A percentile compares a stretch with the other conserved stretches of the same genome.
These are phyloP conservation scores for Ctena decussata DNA, from an alignment of 2,888 invertebrate species.

Conservation along the genomic window DNA sequence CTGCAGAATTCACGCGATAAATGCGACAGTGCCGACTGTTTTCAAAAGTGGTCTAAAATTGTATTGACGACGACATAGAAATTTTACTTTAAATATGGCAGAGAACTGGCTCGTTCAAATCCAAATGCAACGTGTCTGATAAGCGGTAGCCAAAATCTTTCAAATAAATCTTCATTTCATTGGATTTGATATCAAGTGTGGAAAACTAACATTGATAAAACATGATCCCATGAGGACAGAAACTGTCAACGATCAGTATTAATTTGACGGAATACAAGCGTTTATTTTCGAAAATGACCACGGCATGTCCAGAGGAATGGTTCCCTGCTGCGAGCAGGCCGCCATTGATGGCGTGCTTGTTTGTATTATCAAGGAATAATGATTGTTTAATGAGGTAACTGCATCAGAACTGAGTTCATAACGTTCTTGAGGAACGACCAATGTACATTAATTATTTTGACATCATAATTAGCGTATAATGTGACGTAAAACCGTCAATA, in stretches of 20 bases:
- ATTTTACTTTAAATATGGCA: too few species aligned
- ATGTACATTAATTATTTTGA: constrained; percentile 51
- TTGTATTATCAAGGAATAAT: constrained; percentile 37
- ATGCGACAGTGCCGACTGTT: too few species aligned
- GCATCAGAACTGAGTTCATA: constrained; percentile 21
- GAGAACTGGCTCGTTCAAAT: too few species aligned
- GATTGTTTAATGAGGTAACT: constrained; percentile 42
- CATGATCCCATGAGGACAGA: constrained; percentile 36
- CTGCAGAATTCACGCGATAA: too few species aligned
- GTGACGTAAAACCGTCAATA: constrained; percentile 26
- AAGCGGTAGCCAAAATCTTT: background rate
- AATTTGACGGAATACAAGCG: constrained; percentile 23
- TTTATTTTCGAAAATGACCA: constrained; percentile 49
- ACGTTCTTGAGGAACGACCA: constrained; percentile 31
- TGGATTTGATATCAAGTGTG: constrained; percentile 16
- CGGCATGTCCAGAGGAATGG: constrained; percentile 22
- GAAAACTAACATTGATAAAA: constrained; percentile 34
- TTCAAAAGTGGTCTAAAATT: too few species aligned
- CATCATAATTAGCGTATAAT: constrained; percentile 54
- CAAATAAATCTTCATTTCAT: constrained; percentile 12
- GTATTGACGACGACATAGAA: too few species aligned
- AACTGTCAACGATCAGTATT: constrained; percentile 30
- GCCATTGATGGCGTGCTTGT: constrained; percentile 27
- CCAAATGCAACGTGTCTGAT: too few species aligned
- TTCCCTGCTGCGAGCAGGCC: constrained; percentile 37